Evolutionary conservation across 1,140 invertebrate genomes (phyloP), one percentile per base, ranked within the genome.

Genomic region (Drosophila tsacasi): DNA sequence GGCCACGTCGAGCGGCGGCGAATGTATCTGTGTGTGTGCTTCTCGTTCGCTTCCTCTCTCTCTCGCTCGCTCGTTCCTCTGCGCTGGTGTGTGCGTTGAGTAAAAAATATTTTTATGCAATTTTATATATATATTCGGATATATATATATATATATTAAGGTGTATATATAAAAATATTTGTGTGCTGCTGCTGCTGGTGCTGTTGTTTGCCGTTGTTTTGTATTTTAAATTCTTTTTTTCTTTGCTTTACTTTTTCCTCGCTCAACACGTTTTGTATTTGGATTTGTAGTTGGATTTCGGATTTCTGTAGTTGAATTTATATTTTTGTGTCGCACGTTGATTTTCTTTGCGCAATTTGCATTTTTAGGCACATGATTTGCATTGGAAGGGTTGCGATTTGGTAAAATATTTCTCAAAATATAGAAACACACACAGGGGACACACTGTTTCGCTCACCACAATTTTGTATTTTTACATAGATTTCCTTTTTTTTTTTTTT

Each of bases 31-130:
- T 61, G 60, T 61, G 60, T 54, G 42, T 68, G 47, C 63, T 35
- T 67, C 67, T 58, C 62, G 61, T 67, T 64, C 69, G 78, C 60
- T 69, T 23, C 47, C 39, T 69, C 27, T 19, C 69, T 57, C 61
- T 50, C 68, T 66, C 46, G 47, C 46, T 74, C 39, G 57, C 64
- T 74, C 10, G 32, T 35, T 52, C 71, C 44, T 39, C 35, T 64
- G 35, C 17, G 60, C 30, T 69, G 17, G 39, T 81, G 42, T 81
- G 42, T 83, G 81, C 76, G 81, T 62, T 65, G 66, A 87, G 80
- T 87, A 83, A 83, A 87, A 89, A 84, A 87, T 87, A 89, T 90
- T 89, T 89, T 90, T 90, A 89, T 89, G 85, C 85, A 89, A 90
- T 89, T 89, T 84, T 90, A 79, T 87, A 82, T 71, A 83, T 81